Base-by-base conservation (phyloP, 2,113 vertebrate species). In the Dasyornis broadbenti region DNA sequence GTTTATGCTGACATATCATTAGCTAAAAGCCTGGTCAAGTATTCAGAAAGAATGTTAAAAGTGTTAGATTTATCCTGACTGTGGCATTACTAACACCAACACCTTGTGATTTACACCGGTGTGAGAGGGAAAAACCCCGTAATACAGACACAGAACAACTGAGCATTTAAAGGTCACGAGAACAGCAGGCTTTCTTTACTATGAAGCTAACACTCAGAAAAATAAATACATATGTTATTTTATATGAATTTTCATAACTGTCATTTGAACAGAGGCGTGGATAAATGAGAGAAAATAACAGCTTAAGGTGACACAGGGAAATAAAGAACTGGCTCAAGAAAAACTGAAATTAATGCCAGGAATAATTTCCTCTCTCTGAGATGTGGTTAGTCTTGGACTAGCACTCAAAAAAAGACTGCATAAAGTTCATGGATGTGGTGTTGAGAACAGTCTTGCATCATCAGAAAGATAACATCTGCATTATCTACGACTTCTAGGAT, bases 11-110 rank as follows among this genome's bases (percentile, higher is more conserved):
- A 69, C n/a, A 50, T 91, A 93, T 77, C 83, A 90, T 89, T 90
- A 95, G 66, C 85, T 91, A 95, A 94, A 92, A 96, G 63, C 31
- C 33, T 61, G 26, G 66, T 79, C 81, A 86, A 82, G 81, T 84
- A 95, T 89, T 89, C 79, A 91, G 54, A 91, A 89, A 88, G 44
- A 35, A 60, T 70, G 56, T 5, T 64, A 66, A 50, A 92, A 77
- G 28, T 76, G 30, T 70, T 69, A 69, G 54, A 88, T 65, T 86
- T 91, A 86, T 92, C 31, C 63, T 75, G n/a, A 18, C 44, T 79
- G 26, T 64, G 53, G 17, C 26, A 57, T 64, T 85, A 68, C 15
- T 9, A 52, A 56, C 27, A 86, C 30, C 20, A 78, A 22, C 30
- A 68, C 13, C 9, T 50, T 82, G 24, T 76, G 49, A 81, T 88